Conservation (phyloP, 2,888 invertebrate species). For the Heliconius cydno region DNA sequence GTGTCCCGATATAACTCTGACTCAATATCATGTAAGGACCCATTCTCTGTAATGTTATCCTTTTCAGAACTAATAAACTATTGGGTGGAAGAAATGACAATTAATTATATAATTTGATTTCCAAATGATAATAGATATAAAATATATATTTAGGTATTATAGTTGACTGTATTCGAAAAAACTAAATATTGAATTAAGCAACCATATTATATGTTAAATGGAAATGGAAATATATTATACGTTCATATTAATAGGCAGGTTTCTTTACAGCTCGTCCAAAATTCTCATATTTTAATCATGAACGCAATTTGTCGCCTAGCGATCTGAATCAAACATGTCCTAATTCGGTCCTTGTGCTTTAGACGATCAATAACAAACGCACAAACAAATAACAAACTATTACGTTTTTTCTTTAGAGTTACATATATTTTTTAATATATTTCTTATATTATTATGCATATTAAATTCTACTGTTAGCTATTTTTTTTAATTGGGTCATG, state of each 20-base stretch:
- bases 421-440: neutral
- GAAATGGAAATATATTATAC: neutral
- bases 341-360: slow-evolving; percentile 55
- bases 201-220: too few species aligned
- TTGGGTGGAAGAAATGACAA: neutral
- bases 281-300: slow-evolving; percentile 7
- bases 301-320: slow-evolving; percentile 63
- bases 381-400: neutral
- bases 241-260: neutral
- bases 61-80: neutral
- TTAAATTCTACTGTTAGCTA: neutral
- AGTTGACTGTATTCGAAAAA: neutral
- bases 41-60: slow-evolving; percentile 33
- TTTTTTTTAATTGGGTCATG: neutral
- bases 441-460: neutral
- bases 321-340: slow-evolving; percentile 66
- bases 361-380: slow-evolving; percentile 43
- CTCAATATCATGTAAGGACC: slow-evolving; percentile 55
- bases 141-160: neutral
- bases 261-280: neutral
- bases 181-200: neutral
- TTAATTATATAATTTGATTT: neutral
- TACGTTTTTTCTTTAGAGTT: neutral
- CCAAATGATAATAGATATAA: neutral
- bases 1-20: slow-evolving; percentile 65